Evolutionary conservation across 2,797 vertebrate genomes (phyloP).

Genomic region (Diglossa cyanea): DNA sequence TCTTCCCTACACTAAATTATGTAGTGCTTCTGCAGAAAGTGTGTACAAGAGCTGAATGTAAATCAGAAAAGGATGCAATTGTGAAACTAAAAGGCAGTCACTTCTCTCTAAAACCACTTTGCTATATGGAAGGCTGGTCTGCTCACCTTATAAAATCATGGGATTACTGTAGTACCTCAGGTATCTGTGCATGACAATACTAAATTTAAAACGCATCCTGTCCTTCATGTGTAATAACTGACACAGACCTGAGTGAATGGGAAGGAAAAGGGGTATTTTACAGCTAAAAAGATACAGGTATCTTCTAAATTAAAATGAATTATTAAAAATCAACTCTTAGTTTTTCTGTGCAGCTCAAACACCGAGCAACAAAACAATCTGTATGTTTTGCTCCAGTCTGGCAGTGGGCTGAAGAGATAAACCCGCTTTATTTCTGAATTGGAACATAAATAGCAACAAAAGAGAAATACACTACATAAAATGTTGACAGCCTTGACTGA

Average conservation of each 20-base stretch:
- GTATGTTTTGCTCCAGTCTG: not conserved
- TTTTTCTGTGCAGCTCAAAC: not conserved
- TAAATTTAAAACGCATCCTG: not conserved
- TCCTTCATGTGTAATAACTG: not conserved
- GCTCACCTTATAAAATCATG: not conserved
- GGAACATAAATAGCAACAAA: conserved; percentile 12
- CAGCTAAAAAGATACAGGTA: not conserved
- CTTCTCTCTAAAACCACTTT: not conserved
- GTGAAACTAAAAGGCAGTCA: not conserved
- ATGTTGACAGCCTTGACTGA: conserved; percentile 44
- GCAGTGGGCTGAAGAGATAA: not conserved
- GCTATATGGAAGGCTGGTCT: not conserved
- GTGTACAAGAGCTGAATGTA: conserved; percentile 52
- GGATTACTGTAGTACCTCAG: not conserved
- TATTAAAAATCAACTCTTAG: not conserved
- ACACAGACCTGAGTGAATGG: not conserved
- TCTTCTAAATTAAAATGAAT: not conserved
- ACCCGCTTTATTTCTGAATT: not conserved
- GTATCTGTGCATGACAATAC: not conserved
- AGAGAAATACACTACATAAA: not conserved
- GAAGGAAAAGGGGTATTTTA: not conserved
- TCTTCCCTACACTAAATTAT: conserved; percentile 61
- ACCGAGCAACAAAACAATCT: not conserved
- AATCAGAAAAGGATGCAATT: conserved; percentile 45
- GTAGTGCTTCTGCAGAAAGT: conserved; percentile 57